phyloP scores from a whole-genome alignment of 2,113 vertebrate species.

The Mixornis gularis region DNA sequence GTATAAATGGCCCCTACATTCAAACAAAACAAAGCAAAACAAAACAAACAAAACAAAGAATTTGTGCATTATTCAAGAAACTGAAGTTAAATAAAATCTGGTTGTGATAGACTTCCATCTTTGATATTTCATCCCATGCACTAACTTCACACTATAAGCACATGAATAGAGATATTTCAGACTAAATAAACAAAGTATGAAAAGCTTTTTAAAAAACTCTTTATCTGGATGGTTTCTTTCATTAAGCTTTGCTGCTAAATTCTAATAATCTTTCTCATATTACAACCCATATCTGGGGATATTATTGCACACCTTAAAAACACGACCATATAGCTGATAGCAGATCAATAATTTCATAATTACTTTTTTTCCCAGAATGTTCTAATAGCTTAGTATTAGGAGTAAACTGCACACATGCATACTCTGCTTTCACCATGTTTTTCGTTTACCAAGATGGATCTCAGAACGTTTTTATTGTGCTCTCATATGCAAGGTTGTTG shows the following conservation, averaged over 20 bases:
- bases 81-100: background rate
- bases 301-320: background rate
- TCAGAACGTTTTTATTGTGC: constrained; percentile 15
- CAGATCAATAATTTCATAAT: constrained; percentile 12
- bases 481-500: constrained; percentile 37
- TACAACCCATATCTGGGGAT: background rate
- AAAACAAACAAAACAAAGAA: background rate
- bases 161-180: background rate
- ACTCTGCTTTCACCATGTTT: background rate
- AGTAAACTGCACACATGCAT: background rate
- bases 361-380: background rate
- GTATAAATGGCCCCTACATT: background rate
- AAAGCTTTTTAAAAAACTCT: background rate
- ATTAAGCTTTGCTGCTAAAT: background rate
- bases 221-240: background rate
- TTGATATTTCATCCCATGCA: background rate
- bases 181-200: background rate
- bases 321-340: background rate
- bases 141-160: background rate
- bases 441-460: constrained; percentile 7
- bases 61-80: background rate
- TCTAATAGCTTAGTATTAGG: background rate
- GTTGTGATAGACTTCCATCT: background rate
- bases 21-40: background rate
- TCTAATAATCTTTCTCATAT: background rate